Evolutionary conservation across 2,113 vertebrate species (phyloP).

Genomic region (Hydrolagus affinis): DNA sequence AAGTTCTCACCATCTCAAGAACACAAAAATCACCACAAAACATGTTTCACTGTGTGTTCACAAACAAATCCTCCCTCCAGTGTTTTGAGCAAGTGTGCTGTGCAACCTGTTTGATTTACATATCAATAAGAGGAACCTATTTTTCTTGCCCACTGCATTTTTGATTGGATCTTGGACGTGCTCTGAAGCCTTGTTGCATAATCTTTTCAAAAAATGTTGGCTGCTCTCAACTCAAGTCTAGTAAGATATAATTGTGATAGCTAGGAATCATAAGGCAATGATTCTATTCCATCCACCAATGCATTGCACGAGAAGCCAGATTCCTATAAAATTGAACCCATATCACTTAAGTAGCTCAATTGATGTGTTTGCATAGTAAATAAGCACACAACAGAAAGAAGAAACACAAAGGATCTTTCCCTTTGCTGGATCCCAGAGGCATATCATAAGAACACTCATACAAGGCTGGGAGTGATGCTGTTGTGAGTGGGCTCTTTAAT

Average conservation of each 20-base stretch:
- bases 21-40: too few relatives aligned
- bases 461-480: neutral
- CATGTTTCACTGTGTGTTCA: neutral
- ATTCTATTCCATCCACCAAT: neutral
- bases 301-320: neutral
- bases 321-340: too few relatives aligned
- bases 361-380: neutral
- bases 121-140: neutral
- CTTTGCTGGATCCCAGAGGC: neutral
- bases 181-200: neutral
- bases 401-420: neutral
- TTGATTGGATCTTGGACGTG: neutral
- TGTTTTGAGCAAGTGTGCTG: neutral
- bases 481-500: neutral
- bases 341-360: neutral
- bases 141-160: neutral
- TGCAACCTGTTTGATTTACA: neutral
- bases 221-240: neutral
- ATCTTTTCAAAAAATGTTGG: neutral
- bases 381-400: neutral
- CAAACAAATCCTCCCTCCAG: neutral
- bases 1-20: too few relatives aligned
- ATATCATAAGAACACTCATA: neutral
- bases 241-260: neutral
- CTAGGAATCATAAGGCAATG: neutral